Conservation (phyloP, 2,113 vertebrate species). For the Loxodonta africana region DNA sequence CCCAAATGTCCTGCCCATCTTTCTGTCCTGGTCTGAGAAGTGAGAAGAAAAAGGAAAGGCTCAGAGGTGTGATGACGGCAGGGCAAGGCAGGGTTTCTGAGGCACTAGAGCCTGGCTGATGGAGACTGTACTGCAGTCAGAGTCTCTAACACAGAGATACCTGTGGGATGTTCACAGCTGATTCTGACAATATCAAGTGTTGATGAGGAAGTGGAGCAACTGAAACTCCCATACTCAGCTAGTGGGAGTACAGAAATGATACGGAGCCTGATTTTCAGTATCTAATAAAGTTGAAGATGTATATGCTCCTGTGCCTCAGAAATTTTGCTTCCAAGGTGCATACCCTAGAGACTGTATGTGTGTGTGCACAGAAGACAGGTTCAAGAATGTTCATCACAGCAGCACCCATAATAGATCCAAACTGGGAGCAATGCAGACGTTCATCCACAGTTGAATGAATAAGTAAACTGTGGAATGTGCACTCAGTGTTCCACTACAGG, state of each 20-base stretch:
- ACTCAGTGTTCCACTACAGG: neutral
- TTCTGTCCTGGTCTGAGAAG: neutral
- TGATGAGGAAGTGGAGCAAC: fast-evolving
- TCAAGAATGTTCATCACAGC: neutral
- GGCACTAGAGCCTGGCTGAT: neutral
- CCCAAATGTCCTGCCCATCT: neutral
- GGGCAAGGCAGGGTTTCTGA: neutral
- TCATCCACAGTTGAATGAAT: neutral
- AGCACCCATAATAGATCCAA: too few relatives aligned
- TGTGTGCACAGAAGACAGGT: neutral
- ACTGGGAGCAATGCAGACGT: neutral
- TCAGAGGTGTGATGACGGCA: neutral
- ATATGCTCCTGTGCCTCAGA: neutral
- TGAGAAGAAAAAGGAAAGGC: neutral
- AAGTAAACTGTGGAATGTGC: neutral
- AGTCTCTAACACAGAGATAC: neutral
- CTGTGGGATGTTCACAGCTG: neutral
- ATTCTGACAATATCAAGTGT: neutral
- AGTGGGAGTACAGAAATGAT: fast-evolving
- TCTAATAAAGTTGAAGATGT: neutral
- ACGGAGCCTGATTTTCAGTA: neutral
- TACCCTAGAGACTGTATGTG: neutral
- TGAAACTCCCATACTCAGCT: too few relatives aligned
- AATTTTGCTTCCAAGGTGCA: neutral
- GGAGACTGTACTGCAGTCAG: too few relatives aligned